Evolutionary conservation across 2,113 vertebrate species (phyloP).

Genomic region (Ammodytes marinus): DNA sequence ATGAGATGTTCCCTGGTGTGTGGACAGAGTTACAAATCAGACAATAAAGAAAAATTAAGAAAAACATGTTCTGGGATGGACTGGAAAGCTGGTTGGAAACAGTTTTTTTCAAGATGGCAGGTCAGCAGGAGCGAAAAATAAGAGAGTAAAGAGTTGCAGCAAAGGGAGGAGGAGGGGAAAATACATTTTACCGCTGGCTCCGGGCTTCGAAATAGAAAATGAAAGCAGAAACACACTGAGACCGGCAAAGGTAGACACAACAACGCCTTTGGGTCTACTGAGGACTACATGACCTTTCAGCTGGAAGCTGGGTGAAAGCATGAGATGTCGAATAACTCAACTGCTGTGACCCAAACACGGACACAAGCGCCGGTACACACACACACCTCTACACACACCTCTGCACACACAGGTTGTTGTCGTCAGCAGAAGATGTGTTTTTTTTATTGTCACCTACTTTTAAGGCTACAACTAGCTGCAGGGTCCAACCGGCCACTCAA

Average conservation of each 20-base stretch:
- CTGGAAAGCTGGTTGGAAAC: slow-evolving; percentile 25
- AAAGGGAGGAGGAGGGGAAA: neutral
- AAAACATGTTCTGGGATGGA: slow-evolving; percentile 1
- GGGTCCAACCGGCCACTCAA: too few relatives aligned
- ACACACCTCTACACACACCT: neutral
- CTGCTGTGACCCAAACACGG: slow-evolving; percentile 44
- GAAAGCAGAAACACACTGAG: slow-evolving; percentile 35
- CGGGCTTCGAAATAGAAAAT: slow-evolving; percentile 45
- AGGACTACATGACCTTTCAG: slow-evolving; percentile 64
- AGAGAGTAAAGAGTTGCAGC: neutral
- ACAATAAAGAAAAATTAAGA: slow-evolving; percentile 3
- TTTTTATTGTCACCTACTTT: too few relatives aligned
- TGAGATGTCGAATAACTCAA: slow-evolving; percentile 53
- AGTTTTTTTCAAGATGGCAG: slow-evolving; percentile 19
- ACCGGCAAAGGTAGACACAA: slow-evolving; percentile 36
- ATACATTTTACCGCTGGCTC: slow-evolving; percentile 37
- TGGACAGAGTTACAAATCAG: slow-evolving; percentile 37
- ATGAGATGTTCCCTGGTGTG: slow-evolving; percentile 47
- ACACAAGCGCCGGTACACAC: slow-evolving; percentile 7
- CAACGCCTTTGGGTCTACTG: slow-evolving; percentile 33
- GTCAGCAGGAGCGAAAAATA: slow-evolving; percentile 9
- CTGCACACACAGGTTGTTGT: slow-evolving; percentile 18
- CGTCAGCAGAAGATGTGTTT: neutral
- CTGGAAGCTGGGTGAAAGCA: slow-evolving; percentile 46
- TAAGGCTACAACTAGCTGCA: too few relatives aligned